phyloP scores from a whole-genome alignment of 2,113 vertebrate species.

The Strigops habroptila region DNA sequence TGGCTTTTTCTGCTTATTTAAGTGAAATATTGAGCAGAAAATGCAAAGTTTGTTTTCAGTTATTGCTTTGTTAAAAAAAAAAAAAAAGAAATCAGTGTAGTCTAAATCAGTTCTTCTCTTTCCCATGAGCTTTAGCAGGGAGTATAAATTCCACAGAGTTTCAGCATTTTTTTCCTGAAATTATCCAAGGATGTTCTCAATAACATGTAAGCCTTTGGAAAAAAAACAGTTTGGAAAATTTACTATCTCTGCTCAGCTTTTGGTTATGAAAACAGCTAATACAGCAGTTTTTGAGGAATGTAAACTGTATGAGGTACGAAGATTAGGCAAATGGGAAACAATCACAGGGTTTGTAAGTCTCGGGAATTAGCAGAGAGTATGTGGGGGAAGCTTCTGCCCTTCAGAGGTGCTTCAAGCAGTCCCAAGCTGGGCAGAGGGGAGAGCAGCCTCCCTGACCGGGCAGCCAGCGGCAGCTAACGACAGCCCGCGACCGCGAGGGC shows the following conservation, averaged over 20 bases:
- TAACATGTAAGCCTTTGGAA: not conserved
- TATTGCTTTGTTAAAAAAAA: not conserved
- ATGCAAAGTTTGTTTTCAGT: not conserved
- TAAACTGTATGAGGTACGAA: not conserved
- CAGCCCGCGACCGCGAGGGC: not conserved
- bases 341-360: not conserved
- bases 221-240: not conserved
- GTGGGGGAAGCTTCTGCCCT: not conserved
- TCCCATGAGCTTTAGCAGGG: not conserved
- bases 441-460: rapidly evolving
- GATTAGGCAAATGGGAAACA: not conserved
- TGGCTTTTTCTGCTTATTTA: not conserved
- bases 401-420: not conserved
- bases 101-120: not conserved
- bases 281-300: not conserved
- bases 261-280: not conserved
- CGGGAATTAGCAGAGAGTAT: not conserved
- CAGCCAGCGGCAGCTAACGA: rapidly evolving
- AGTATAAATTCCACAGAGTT: not conserved
- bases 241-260: not conserved
- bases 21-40: not conserved
- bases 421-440: rapidly evolving
- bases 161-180: not conserved
- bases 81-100: no score
- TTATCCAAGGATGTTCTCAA: not conserved